These are phyloP conservation scores for Acleris cristana DNA, from an alignment of 2,888 invertebrate species.

Conservation along the genomic window DNA sequence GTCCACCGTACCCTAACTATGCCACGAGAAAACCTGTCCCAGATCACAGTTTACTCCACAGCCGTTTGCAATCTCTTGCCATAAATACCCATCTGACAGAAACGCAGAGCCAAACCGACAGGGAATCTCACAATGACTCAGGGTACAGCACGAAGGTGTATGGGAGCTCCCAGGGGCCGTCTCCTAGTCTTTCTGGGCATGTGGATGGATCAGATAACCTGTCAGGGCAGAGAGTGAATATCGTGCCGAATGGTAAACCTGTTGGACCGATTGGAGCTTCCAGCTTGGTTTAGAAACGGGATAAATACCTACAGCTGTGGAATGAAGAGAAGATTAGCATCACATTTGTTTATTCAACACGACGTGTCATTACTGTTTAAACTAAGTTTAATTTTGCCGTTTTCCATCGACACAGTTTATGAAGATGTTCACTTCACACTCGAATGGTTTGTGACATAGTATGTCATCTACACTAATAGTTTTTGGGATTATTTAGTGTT, in stretches of 20 bases:
- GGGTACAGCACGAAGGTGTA: conserved; percentile 93
- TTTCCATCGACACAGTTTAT: too few species aligned
- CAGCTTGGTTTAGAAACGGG: conserved; percentile 84
- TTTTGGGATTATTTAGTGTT: too few species aligned
- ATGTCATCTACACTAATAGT: too few species aligned
- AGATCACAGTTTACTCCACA: conserved; percentile 74
- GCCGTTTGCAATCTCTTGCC: conserved; percentile 74
- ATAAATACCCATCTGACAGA: conserved; percentile 79
- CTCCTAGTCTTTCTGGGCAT: conserved; percentile 88
- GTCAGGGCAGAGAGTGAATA: conserved; percentile 69
- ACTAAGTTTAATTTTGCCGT: too few species aligned
- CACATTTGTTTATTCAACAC: too few species aligned
- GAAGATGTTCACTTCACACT: too few species aligned
- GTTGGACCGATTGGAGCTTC: conserved; percentile 83
- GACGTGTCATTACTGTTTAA: too few species aligned
- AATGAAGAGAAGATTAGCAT: too few species aligned
- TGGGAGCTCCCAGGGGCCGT: conserved; percentile 90
- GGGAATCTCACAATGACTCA: conserved; percentile 91
- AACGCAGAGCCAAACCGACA: conserved; percentile 80
- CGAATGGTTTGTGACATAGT: too few species aligned
- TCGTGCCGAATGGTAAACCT: conserved; percentile 63
- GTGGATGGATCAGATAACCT: conserved; percentile 70
- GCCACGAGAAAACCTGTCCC: conserved; percentile 65
- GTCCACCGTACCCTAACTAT: conserved; percentile 61
- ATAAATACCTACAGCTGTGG: too few species aligned